Percentiles rank a stretch among this genome's conserved stretches.
phyloP scores from a whole-genome alignment of 2,113 vertebrate species.

The Platichthys stellatus region DNA sequence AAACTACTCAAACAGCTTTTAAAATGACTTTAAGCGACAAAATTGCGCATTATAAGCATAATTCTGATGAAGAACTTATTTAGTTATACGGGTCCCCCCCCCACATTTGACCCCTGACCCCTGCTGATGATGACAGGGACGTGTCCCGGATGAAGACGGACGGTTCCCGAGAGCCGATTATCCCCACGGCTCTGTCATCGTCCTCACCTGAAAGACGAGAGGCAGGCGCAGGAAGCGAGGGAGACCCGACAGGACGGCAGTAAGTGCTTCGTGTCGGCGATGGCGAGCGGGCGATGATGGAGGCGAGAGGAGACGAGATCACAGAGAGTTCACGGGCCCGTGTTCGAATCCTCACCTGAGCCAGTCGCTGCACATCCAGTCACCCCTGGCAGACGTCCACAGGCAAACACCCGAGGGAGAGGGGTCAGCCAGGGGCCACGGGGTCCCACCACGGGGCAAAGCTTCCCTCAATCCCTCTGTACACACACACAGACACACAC shows the following conservation, averaged over 20 bases:
- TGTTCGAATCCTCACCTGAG: constrained; percentile 56
- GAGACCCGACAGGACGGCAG: constrained; percentile 31
- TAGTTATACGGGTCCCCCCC: constrained; percentile 4
- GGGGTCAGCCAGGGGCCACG: constrained; percentile 71
- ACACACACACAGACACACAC: constrained; percentile 58
- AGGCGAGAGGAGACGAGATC: constrained; percentile 37
- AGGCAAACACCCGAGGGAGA: constrained; percentile 36
- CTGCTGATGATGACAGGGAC: constrained; percentile 28
- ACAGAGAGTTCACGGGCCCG: constrained; percentile 24
- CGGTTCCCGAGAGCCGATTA: constrained; percentile 36
- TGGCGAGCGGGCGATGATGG: constrained; percentile 19
- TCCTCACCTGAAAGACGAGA: constrained; percentile 69
- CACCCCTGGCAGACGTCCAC: constrained; percentile 60
- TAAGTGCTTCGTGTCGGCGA: constrained; percentile 26
- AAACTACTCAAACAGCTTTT: no score
- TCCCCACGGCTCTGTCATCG: constrained; percentile 61
- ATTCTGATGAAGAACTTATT: no score
- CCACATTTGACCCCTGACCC: constrained; percentile 48
- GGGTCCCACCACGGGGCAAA: constrained; percentile 65
- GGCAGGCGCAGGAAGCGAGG: constrained; percentile 52
- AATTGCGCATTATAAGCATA: no score
- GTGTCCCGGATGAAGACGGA: constrained; percentile 57
- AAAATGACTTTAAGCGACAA: no score
- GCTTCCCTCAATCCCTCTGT: constrained; percentile 61
- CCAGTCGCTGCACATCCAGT: constrained; percentile 33